A percentile compares a stretch with the other conserved stretches of the same genome.
Evolutionary conservation across 2,888 invertebrate species (phyloP).

Genomic region (Plebejus anna): DNA sequence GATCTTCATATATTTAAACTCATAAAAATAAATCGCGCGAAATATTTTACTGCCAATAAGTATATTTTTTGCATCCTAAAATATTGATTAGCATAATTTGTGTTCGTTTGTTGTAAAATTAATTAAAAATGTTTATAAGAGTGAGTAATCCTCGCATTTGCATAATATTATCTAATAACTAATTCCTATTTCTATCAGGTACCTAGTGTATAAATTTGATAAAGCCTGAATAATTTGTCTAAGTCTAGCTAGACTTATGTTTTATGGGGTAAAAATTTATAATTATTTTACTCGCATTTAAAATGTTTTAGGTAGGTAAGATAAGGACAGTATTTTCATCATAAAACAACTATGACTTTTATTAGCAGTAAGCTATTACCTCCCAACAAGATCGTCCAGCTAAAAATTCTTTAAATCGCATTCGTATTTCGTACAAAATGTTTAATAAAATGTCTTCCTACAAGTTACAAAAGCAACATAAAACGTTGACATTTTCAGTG

Average conservation of each 20-base stretch:
- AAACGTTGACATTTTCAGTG: neutral
- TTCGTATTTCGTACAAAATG: neutral
- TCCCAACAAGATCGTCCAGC: too few species aligned
- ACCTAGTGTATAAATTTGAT: neutral
- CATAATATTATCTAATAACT: neutral
- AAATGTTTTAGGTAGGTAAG: too few species aligned
- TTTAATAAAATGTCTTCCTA: neutral
- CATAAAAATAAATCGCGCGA: neutral
- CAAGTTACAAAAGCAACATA: neutral
- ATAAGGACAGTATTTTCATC: neutral
- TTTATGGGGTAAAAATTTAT: neutral
- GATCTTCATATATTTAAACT: neutral
- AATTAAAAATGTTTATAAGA: conserved; percentile 32
- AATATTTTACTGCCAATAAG: neutral
- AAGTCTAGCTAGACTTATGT: neutral
- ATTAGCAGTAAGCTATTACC: too few species aligned
- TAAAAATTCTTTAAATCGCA: too few species aligned
- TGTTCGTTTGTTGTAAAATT: conserved; percentile 2
- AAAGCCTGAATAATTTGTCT: neutral
- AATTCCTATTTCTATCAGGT: neutral
- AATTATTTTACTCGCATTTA: neutral
- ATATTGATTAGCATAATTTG: neutral
- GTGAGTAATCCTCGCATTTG: conserved; percentile 18
- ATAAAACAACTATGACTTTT: too few species aligned
- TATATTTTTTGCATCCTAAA: neutral